phyloP scores from a whole-genome alignment of 2,113 vertebrate genomes.

The Pygoscelis adeliae region DNA sequence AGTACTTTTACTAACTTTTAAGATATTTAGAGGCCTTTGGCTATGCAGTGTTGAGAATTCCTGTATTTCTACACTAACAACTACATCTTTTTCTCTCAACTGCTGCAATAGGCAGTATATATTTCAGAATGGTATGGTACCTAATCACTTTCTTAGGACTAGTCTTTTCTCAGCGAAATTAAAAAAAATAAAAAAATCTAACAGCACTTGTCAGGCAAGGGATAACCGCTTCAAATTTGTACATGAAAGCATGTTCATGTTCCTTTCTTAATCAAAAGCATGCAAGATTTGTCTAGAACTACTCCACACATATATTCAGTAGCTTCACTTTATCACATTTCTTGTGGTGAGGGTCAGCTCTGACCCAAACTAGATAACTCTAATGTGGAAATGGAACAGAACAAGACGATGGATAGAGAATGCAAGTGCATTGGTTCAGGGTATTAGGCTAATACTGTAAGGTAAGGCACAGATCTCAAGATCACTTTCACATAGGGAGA shows the following conservation, averaged over 20 bases:
- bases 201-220: background rate
- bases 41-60: background rate
- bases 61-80: background rate
- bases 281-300: background rate
- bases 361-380: background rate
- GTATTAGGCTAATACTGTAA: background rate
- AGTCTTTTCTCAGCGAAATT: background rate
- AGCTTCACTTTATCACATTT: background rate
- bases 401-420: background rate
- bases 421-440: background rate
- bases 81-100: background rate
- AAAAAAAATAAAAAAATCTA: background rate
- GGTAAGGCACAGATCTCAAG: background rate
- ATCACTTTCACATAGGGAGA: background rate
- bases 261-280: background rate
- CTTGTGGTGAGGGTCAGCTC: background rate
- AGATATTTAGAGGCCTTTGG: background rate
- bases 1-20: background rate
- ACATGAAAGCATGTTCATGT: background rate
- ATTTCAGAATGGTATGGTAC: background rate
- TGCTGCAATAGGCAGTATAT: background rate
- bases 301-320: background rate
- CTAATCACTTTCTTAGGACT: background rate
- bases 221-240: background rate
- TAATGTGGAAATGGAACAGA: background rate